Evolutionary conservation across 2,888 invertebrate genomes (phyloP), one percentile per base, ranked within the genome.

Genomic region (Lasius fuliginosus): DNA sequence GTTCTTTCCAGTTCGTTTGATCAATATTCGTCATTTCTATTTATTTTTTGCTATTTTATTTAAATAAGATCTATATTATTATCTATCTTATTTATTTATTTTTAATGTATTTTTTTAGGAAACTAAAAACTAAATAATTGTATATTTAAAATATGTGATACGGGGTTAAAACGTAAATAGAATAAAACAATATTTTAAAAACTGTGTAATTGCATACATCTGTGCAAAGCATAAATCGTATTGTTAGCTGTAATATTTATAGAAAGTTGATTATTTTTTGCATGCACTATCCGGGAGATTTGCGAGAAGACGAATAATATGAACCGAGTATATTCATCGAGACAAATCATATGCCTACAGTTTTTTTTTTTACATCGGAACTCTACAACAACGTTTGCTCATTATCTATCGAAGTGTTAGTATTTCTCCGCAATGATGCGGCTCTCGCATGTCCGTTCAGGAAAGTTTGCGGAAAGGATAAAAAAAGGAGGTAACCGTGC

Each of bases 291-390:
- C 9, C 9, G 73, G 1, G 18, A 71, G 23, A 12, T 71, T 71
- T 60, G 27, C 36, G 33, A 36, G 6, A n/a, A 36, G 36, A 15
- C 6, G 1, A 56, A 46, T 27, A 6, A n/a, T 8, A 23, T 6
- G 12, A 67, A 49, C 12, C 15, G 8, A 60, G 33, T 46, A 12
- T 46, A 36, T 36, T 62, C 27, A 73, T 49, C 73, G 60, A 4
- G 36, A 79, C 46, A 60, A 79, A 60, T 81, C 27, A 62, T 62
- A 81, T n/a, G 42, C 46, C 36, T 46, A 23, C 27, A n/a, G 73
- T 36, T n/a, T 81, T 81, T n/a, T 81, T 81, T 81, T 60, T 81
- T 81, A 62, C 46, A 71, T 27, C 60, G 49, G n/a, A 49, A 81
- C 62, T 81, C 46, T 73, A 36, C 46, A 12, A 36, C 33, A 4